phyloP scores from a whole-genome alignment of 1,140 invertebrate genomes.

The Dryas iulia region DNA sequence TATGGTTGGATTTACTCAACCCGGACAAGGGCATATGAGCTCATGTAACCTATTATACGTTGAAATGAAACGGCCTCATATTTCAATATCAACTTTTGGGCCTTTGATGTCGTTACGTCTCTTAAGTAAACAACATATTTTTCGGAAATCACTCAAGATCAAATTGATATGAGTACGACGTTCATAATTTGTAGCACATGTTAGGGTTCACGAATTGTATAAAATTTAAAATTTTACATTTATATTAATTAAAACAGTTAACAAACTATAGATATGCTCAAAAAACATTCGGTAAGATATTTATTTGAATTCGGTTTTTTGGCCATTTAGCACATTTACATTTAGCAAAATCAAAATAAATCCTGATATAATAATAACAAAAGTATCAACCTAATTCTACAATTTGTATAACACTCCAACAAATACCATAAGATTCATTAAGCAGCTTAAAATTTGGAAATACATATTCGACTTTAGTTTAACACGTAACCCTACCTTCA shows the following conservation, averaged over 20 bases:
- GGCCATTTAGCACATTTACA: no score
- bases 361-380: no score
- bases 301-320: no score
- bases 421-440: not conserved
- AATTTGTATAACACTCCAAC: not conserved
- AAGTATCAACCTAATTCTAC: not conserved
- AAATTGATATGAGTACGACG: not conserved
- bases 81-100: constrained; percentile 6
- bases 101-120: constrained; percentile 3
- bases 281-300: no score
- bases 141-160: not conserved
- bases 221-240: no score
- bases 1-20: constrained; percentile 57
- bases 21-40: constrained; percentile 23
- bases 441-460: not conserved
- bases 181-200: no score
- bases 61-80: constrained; percentile 11
- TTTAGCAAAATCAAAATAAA: no score
- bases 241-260: no score
- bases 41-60: constrained; percentile 1
- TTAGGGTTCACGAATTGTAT: no score
- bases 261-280: no score
- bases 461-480: not conserved
- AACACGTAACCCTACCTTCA: constrained; percentile 1
- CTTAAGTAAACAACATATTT: not conserved